Percentiles rank a stretch among this genome's conserved stretches.
These are phyloP conservation scores for Embidobia sp. DNA, from an alignment of 2,888 invertebrate species.

Conservation along the genomic window DNA sequence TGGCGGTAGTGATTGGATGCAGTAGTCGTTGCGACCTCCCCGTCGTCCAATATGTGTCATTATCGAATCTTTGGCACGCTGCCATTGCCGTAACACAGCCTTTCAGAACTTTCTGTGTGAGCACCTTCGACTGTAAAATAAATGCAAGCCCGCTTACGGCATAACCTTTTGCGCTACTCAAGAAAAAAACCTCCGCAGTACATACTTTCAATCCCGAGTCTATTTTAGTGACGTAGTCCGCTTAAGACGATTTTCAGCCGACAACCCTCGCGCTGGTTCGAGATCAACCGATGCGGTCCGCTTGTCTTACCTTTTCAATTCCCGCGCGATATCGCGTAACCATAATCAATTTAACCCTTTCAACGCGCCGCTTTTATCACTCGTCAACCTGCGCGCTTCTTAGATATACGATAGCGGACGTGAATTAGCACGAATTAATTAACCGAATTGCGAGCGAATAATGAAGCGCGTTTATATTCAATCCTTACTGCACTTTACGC, in stretches of 20 bases:
- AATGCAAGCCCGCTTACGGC: conserved; percentile 40
- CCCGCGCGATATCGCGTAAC: too few species aligned
- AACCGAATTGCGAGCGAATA: conserved; percentile 8
- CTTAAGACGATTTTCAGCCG: background rate
- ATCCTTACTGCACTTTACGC: too few species aligned
- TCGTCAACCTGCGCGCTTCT: conserved; percentile 11
- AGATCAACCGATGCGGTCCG: too few species aligned
- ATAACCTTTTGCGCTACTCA: conserved; percentile 20
- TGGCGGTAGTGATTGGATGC: conserved; percentile 67
- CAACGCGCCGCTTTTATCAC: conserved; percentile 1
- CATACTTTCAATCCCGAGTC: conserved; percentile 14
- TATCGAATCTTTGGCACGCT: conserved; percentile 68
- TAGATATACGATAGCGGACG: conserved; percentile 7
- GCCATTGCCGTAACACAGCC: conserved; percentile 65
- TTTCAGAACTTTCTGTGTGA: conserved; percentile 39
- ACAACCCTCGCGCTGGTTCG: too few species aligned
- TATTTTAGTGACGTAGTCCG: background rate
- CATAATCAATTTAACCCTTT: background rate
- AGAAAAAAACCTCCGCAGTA: conserved; percentile 44
- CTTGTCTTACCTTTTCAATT: too few species aligned
- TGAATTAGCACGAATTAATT: conserved; percentile 24
- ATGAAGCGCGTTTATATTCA: conserved; percentile 31
- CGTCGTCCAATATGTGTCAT: conserved; percentile 66
- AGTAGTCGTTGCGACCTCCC: conserved; percentile 62
- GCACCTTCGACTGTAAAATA: conserved; percentile 53